Evolutionary conservation across 92 coral and sea anemone genomes (phyloP), one percentile per base, ranked within the genome.

Genomic region (Zoanthus sansibaricus): DNA sequence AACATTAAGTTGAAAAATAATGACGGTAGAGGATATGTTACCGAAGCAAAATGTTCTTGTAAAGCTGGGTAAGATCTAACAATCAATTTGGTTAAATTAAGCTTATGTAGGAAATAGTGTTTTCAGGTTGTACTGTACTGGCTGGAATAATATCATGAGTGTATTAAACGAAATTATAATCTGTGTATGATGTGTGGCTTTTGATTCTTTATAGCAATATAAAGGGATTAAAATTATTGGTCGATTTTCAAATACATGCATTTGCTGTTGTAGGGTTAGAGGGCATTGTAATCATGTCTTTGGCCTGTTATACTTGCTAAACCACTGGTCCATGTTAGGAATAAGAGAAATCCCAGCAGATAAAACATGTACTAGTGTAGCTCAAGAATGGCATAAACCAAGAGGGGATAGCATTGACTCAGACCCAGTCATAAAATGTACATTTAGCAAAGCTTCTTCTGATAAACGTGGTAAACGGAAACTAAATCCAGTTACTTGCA

Each of bases 371-470:
- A 91, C 93, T 15, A 91, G 89, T 87, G 33, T 87, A 30, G 91
- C 86, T 20, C 91, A 83, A 75, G 17, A 73, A 30, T 91, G 93
- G 93, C 91, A 87, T 71, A 77, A 82, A 49, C 91, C 91, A 33
- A 55, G 91, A 44, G 91, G 89, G 10, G 61, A 72, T 20, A 21
- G 79, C 58, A 70, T 87, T 58, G 61, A 83, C 83, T 79, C 91
- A 48, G 91, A 91, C 46, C 93, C 93, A 76, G 78, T 91, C 46
- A 83, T 90, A 88, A 90, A 90, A 73, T 90, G 93, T 58, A 33
- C 82, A 20, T 82, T 90, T 82, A 84, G 76, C 48, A 90, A 90
- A 77, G 71, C 93, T 78, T 83, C 74, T 30, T 70, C 83, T 48
- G 90, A 87, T 54, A 83, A 47, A 31, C 77, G 52, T 76, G 69